Evolutionary conservation across 2,113 vertebrate genomes (phyloP), one percentile per base, ranked within the genome.

Genomic region (Tichodroma muraria): DNA sequence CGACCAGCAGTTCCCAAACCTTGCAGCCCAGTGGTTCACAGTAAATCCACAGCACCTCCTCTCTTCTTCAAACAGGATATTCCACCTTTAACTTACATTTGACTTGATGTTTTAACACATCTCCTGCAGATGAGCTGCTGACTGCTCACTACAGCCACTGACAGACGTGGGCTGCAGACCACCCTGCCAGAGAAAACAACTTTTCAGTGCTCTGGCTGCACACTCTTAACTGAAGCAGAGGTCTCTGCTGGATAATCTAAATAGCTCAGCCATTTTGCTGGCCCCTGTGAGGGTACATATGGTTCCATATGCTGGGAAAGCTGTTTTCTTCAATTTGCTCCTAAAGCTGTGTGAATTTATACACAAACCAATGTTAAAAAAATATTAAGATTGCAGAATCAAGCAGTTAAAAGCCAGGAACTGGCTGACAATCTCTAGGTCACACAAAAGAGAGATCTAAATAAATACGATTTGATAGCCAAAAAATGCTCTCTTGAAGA

Each of bases 221-320:
- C 20, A 8, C 75, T 76, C 61, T 81, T n/a, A 80, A 73, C 42
- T 60, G 64, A 63, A 91, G 59, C 17, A 47, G 79, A 90, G 27
- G 49, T 90, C 60, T 65, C 90, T 90, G 92, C 66, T 90, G 70
- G 80, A 73, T 31, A 88, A 18, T n/a, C 53, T 68, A 76, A 95
- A 93, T 17, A 91, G 9, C 50, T 85, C 76, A 83, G 64, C 64
- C 80, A 40, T 83, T 73, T 73, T 95, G 44, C 60, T 81, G 82
- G 72, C 77, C 45, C 38, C 80, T 86, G 47, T 56, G 60, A 68
- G 37, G 59, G 35, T 49, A 63, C 90, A 84, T 81, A 86, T 60
- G 49, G 60, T 49, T 88, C 88, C 85, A 86, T 83, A 94, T 79
- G 90, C 61, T 84, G 65, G 73, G 73, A 89, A 90, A 89, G 38